Evolutionary conservation across 2,888 invertebrate species (phyloP).

Genomic region (Nasonia oneida): DNA sequence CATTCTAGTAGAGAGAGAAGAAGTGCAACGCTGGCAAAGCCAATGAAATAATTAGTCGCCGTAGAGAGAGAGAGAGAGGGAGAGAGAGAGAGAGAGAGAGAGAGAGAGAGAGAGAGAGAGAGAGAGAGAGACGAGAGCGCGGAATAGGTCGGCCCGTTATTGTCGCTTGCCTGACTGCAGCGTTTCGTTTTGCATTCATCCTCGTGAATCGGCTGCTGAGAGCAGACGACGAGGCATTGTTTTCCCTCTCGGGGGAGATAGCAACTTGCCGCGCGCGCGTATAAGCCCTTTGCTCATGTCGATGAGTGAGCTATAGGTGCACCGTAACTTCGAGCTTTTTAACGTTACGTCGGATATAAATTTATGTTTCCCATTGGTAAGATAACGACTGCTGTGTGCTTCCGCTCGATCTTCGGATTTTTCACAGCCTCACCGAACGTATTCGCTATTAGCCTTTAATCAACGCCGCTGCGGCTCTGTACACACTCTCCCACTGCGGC

Average conservation of each 20-base stretch:
- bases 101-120: background rate
- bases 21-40: background rate
- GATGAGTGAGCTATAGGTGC: background rate
- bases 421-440: slow-evolving; percentile 22
- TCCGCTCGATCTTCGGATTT: slow-evolving; percentile 10
- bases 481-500: background rate
- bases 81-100: background rate
- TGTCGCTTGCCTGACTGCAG: background rate
- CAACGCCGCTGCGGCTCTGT: background rate
- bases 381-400: background rate
- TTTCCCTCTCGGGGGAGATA: background rate
- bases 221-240: background rate
- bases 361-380: too few relatives aligned
- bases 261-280: background rate
- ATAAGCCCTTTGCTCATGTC: background rate
- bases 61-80: background rate
- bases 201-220: background rate
- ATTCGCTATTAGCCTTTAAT: slow-evolving; percentile 26
- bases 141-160: slow-evolving; percentile 4
- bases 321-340: background rate
- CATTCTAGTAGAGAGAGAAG: background rate
- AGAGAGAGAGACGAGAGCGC: background rate
- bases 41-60: background rate
- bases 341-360: background rate
- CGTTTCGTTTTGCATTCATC: slow-evolving; percentile 7